These are phyloP conservation scores for Battus philenor DNA, from an alignment of 1,140 invertebrate genomes.

Conservation along the genomic window DNA sequence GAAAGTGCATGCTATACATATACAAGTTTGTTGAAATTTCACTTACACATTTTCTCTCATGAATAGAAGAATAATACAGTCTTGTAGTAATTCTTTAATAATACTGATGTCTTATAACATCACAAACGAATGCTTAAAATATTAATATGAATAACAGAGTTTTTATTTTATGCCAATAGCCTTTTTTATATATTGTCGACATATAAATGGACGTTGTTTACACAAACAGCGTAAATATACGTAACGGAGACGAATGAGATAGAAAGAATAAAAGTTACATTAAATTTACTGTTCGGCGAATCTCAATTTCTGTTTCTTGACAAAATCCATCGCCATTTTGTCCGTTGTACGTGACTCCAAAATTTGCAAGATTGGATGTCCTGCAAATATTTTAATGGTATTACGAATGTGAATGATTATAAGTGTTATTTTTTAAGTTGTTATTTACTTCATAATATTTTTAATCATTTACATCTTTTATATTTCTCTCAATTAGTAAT, in stretches of 20 bases:
- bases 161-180: constrained; percentile 22
- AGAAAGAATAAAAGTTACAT: constrained; percentile 21
- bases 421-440: too few relatives aligned
- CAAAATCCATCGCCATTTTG: constrained; percentile 91
- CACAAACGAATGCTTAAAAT: constrained; percentile 30
- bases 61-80: constrained; percentile 64
- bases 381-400: constrained; percentile 75
- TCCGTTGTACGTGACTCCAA: constrained; percentile 89
- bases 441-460: too few relatives aligned
- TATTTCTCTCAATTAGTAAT: too few relatives aligned
- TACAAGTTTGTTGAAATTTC: constrained; percentile 45
- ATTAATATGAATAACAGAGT: constrained; percentile 32
- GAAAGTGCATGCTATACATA: constrained; percentile 64
- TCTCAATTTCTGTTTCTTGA: constrained; percentile 87
- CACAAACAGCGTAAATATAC: constrained; percentile 39
- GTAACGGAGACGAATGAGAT: constrained; percentile 24
- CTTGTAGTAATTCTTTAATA: constrained; percentile 63
- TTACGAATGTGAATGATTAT: too few relatives aligned
- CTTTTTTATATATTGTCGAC: constrained; percentile 61
- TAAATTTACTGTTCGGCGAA: constrained; percentile 73
- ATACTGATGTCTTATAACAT: constrained; percentile 56
- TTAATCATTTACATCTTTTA: too few relatives aligned
- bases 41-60: constrained; percentile 61
- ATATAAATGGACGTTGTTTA: constrained; percentile 65
- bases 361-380: constrained; percentile 89